Conservation (phyloP, 2,113 vertebrate species). For the Spea bombifrons region DNA sequence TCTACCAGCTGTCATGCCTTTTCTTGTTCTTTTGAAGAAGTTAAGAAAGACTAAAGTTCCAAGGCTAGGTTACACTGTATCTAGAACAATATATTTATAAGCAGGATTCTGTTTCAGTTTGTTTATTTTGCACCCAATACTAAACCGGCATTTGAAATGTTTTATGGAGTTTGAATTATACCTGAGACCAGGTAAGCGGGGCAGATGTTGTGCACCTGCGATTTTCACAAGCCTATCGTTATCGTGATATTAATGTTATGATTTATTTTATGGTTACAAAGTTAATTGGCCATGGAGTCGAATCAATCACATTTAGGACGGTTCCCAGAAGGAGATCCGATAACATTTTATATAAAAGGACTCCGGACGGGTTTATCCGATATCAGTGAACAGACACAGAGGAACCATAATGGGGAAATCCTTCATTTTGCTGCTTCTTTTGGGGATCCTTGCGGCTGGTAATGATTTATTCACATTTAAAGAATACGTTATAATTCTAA, state of each 20-base stretch:
- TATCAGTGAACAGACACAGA: background rate
- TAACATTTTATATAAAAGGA: background rate
- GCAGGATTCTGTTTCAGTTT: no score
- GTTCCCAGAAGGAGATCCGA: background rate
- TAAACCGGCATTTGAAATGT: no score
- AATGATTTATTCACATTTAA: background rate
- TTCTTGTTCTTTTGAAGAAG: no score
- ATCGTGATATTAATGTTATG: slow-evolving; percentile 1
- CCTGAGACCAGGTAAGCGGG: background rate
- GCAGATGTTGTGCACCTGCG: slow-evolving; percentile 12
- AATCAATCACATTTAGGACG: background rate
- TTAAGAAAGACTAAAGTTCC: no score
- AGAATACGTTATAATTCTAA: background rate
- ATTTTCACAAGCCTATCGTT: background rate
- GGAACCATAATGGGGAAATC: background rate
- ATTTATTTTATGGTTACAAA: slow-evolving; percentile 13
- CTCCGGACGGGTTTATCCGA: background rate
- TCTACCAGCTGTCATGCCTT: no score
- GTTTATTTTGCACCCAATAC: no score
- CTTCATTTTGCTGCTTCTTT: background rate
- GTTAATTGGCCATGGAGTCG: background rate
- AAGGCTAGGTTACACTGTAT: no score
- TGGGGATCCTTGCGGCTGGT: background rate
- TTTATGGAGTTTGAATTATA: no score
- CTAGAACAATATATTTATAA: no score